These are phyloP conservation scores for Zonotrichia leucophrys DNA, from an alignment of 2,113 vertebrate genomes.

Conservation along the genomic window DNA sequence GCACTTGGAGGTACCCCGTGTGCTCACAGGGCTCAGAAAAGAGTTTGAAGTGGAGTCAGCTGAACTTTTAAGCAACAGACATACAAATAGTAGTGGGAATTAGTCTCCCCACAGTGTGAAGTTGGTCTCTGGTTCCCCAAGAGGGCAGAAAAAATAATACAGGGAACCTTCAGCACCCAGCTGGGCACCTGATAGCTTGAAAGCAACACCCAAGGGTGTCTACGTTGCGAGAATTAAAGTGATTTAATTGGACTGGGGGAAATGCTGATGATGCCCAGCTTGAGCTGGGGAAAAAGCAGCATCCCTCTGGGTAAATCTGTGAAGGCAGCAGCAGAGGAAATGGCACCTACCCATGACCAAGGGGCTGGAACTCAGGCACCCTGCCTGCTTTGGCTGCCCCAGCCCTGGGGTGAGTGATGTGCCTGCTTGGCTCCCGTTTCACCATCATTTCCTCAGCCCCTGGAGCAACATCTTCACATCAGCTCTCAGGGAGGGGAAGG, in stretches of 20 bases:
- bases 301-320: not conserved
- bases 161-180: not conserved
- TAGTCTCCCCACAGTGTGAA: not conserved
- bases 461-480: not conserved
- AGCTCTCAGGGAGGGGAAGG: not conserved
- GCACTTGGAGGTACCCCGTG: not conserved
- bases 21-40: not conserved
- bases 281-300: not conserved
- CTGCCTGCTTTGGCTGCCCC: not conserved
- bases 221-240: not conserved
- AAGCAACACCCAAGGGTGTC: not conserved
- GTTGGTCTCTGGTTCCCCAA: not conserved
- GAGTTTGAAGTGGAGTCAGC: not conserved
- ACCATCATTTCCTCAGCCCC: not conserved
- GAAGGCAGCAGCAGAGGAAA: not conserved
- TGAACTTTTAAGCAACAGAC: not conserved
- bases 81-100: not conserved
- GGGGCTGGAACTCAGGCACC: not conserved
- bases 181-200: not conserved
- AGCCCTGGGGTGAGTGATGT: not conserved
- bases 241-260: not conserved
- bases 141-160: not conserved
- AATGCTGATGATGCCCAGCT: not conserved
- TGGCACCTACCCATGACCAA: accelerated
- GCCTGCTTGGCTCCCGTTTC: not conserved